Conservation (phyloP, 2,113 vertebrate species). For the Dasyprocta punctata region DNA sequence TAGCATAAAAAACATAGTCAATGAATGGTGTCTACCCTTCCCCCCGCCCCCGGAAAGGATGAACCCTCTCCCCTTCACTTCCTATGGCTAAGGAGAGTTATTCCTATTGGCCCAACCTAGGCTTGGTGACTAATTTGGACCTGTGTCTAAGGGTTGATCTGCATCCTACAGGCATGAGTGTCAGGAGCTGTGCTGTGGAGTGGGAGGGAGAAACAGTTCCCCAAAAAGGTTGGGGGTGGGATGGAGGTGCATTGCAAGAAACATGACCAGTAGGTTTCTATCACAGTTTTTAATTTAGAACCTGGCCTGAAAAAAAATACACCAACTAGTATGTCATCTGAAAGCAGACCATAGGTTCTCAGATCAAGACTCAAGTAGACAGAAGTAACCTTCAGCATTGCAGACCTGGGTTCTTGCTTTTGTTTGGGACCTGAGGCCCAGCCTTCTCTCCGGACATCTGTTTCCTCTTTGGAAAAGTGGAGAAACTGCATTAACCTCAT, state of each 20-base stretch:
- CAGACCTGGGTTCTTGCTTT: not conserved
- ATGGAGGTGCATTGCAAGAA: not conserved
- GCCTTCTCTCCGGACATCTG: not conserved
- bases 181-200: not conserved
- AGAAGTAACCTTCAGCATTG: not conserved
- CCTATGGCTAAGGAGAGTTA: not conserved
- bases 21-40: not conserved
- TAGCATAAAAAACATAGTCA: not conserved
- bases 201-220: not conserved
- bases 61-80: not conserved
- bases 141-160: not conserved
- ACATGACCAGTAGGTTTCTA: not conserved
- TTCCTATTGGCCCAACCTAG: not conserved
- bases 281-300: not conserved
- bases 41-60: not conserved
- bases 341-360: not conserved
- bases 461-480: slow-evolving; percentile 35
- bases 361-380: not conserved
- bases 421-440: not conserved
- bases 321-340: not conserved
- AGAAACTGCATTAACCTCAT: not conserved
- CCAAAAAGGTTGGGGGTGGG: not conserved
- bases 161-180: not conserved
- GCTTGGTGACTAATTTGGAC: not conserved
- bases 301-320: not conserved